Conservation (phyloP, 2,888 invertebrate genomes). For the Drosophila lutescens region DNA sequence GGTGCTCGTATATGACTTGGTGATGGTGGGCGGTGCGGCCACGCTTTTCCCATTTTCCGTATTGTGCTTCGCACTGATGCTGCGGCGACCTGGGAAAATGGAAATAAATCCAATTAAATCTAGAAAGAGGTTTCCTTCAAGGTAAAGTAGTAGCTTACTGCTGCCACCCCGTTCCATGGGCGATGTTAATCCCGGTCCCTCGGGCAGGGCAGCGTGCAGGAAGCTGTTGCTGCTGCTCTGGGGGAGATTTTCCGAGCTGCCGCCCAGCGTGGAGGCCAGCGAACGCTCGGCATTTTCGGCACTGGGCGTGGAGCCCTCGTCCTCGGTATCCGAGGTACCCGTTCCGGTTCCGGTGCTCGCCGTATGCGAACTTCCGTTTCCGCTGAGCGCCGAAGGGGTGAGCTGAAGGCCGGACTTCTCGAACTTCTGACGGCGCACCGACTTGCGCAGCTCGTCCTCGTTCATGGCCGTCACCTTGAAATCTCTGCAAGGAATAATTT, state of each 20-base stretch:
- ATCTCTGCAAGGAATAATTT: constrained; percentile 85
- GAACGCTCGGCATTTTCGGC: constrained; percentile 92
- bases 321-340: constrained; percentile 91
- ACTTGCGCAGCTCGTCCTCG: constrained; percentile 92
- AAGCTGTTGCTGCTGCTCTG: constrained; percentile 82
- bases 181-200: constrained; percentile 81
- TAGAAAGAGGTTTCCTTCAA: too few relatives aligned
- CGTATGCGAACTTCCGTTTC: constrained; percentile 84
- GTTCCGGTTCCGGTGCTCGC: constrained; percentile 86
- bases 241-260: constrained; percentile 88
- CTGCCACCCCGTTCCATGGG: constrained; percentile 82
- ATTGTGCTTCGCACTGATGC: constrained; percentile 87
- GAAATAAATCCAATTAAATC: neutral
- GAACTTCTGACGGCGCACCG: constrained; percentile 89
- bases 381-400: constrained; percentile 67
- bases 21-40: constrained; percentile 81
- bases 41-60: constrained; percentile 81
- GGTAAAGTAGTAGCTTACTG: constrained; percentile 68
- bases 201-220: constrained; percentile 83
- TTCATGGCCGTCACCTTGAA: constrained; percentile 96
- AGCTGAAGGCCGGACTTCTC: constrained; percentile 85
- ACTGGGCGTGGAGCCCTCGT: constrained; percentile 91
- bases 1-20: constrained; percentile 84
- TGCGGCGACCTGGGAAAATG: constrained; percentile 85
- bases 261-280: constrained; percentile 87